Evolutionary conservation across 2,113 vertebrate genomes (phyloP), one percentile per base, ranked within the genome.

Genomic region (Melanostigma gelatinosum): DNA sequence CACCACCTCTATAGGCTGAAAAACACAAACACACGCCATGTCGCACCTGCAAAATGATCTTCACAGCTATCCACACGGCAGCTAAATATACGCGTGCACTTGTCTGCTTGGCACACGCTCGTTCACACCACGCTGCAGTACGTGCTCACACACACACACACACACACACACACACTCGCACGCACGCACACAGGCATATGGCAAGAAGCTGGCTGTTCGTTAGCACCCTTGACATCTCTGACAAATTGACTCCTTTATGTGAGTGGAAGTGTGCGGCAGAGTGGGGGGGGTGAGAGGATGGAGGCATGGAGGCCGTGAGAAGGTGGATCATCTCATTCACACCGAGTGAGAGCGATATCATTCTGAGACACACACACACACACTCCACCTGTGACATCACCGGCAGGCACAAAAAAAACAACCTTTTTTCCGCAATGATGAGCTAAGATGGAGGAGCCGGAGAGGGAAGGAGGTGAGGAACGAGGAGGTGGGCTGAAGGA

Each of bases 191-290:
- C n/a, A 54, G 60, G 72, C 89, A 91, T 91, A 88, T 85, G 90
- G 89, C 81, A 75, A 78, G 71, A 75, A 83, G 83, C 89, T 85
- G 88, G 88, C 84, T 93, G 86, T 93, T 92, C 72, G 91, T 93
- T 93, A 94, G 91, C 84, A 88, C 88, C 88, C 86, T 89, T 94
- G 94, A 94, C 94, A 93, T 92, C 90, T 91, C 88, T 95, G 94
- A 95, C 92, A 95, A 95, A 95, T 95, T 91, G 94, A 95, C 92
- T 95, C 87, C 87, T 94, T 95, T 93, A 94, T 95, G 80, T 46
- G 88, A 94, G 85, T 92, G 86, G 94, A 95, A 93, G 91, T 91
- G 91, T 94, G 90, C 80, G 36, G 57, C 62, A 58, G 68, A 70
- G 75, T 72, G 73, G 60, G 62, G 29, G 70, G 54, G 69, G 32